Base-by-base conservation (phyloP, 2,113 vertebrate species). In the Barbus barbus region DNA sequence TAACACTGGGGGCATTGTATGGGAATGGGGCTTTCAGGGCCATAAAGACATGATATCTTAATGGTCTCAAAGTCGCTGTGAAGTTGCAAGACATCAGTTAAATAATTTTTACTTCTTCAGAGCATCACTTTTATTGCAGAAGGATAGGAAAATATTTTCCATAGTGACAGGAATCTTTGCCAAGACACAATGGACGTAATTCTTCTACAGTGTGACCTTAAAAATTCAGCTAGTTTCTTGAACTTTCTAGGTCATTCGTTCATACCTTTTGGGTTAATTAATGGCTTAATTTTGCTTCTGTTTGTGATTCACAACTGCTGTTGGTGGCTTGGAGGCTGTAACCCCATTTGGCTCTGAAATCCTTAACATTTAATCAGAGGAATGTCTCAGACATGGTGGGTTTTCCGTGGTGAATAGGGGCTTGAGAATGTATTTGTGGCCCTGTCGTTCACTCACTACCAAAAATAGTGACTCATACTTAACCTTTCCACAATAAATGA, bases 401-500 rank as follows among this genome's bases (percentile, higher is more conserved):
- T 38, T 38, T 58, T 78, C 33, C 6, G 33, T 38, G 20, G 38
- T 78, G 58, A 79, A 33, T 28, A 26, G n/a, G n/a, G 12, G 5
- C 14, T 61, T 79, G 56, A 61, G 22, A 79, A 44, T 79, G 77
- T 44, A 61, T 61, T 26, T 44, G 12, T 65, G 78, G 38, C 28
- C 76, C n/a, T 78, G 36, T 26, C 13, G n/a, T 61, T 36, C 76
- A 44, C 76, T 78, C 33, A 9, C 13, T 33, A 78, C 16, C 56
- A 63, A 16, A 67, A 67, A 67, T 24, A 67, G 61, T 51, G 78
- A 81, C 60, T 81, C 41, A 33, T 24, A 51, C 41, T 81, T 67
- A 81, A 81, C 60, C 61, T 81, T 81, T 67, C 46, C 73, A 31
- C 73, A 33, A 53, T 76, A 46, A 73, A 73, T 78, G 31, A 60